phyloP scores from a whole-genome alignment of 1,140 invertebrate species.

The Nasonia giraulti region DNA sequence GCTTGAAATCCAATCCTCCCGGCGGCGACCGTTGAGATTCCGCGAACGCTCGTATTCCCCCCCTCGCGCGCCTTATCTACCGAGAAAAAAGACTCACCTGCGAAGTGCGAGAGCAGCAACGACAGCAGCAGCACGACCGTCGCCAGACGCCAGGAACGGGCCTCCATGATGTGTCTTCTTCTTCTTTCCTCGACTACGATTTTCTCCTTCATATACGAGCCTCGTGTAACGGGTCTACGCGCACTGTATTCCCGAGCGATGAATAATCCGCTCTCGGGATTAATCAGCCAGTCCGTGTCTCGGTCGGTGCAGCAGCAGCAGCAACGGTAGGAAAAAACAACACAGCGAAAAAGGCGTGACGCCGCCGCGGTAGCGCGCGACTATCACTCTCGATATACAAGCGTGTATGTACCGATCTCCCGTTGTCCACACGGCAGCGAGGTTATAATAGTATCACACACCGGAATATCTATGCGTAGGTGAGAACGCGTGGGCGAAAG shows the following conservation, averaged over 20 bases:
- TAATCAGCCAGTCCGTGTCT: neutral
- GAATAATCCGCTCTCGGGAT: neutral
- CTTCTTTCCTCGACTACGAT: neutral
- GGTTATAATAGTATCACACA: neutral
- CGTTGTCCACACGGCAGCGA: neutral
- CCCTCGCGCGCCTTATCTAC: neutral
- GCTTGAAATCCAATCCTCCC: neutral
- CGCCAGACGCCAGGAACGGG: conserved; percentile 19
- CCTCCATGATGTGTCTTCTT: conserved; percentile 11
- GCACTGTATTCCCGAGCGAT: neutral
- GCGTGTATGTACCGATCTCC: neutral
- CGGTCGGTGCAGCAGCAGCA: neutral
- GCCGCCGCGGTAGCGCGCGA: neutral
- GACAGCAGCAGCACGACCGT: neutral
- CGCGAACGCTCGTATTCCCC: neutral
- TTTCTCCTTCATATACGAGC: neutral
- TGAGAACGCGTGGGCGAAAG: neutral
- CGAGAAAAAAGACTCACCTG: conserved; percentile 29
- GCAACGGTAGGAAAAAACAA: neutral
- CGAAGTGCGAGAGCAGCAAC: neutral
- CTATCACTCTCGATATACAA: neutral
- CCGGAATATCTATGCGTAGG: neutral
- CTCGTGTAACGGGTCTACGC: neutral
- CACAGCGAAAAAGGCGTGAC: conserved; percentile 3
- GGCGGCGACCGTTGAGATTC: neutral